Base-by-base conservation (phyloP, 1,140 invertebrate genomes). In the Drosophila funebris region DNA sequence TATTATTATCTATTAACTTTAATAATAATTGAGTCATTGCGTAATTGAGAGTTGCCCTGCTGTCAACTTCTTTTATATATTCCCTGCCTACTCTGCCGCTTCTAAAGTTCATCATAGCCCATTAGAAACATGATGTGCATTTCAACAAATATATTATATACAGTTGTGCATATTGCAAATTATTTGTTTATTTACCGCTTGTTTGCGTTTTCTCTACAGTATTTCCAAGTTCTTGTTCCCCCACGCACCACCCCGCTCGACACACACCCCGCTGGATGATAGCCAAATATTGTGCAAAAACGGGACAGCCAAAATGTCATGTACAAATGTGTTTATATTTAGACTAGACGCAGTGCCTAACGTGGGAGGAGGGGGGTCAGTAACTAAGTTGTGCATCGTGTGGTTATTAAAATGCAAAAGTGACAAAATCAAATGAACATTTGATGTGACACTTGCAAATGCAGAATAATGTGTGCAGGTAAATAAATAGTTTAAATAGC, bases 281-380 rank as follows among this genome's bases (percentile, higher is more conserved):
- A 81, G 81, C 81, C 81, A 85, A 85, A 87, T 64, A n/a, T 75
- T 78, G 76, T 87, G 81, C 81, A 85, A 63, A 78, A 74, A 72
- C 70, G 52, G 54, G 63, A 67, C 70, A 73, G 36, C 20, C 63
- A 44, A 54, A 73, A 62, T 73, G 66, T 73, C 71, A 73, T 73
- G 70, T 69, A 60, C 64, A 68, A 68, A 73, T 73, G 70, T 73
- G 44, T 73, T 68, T 73, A 68, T 48, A 48, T 60, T 60, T 60
- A 68, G 31, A 60, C 16, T 8, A 53, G 14, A 48, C 57, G 7
- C 11, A 29, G 24, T 27, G n/a, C n/a, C 57, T 6, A 36, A 13
- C 0, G 18, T 24, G 20, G 9, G 37, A n/a, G 14, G 29, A 14
- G 18, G 5, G 4, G 8, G 24, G 13, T 9, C 1, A 41, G 36